Base-by-base conservation (phyloP, 2,888 invertebrate species). In the Trilocha varians region DNA sequence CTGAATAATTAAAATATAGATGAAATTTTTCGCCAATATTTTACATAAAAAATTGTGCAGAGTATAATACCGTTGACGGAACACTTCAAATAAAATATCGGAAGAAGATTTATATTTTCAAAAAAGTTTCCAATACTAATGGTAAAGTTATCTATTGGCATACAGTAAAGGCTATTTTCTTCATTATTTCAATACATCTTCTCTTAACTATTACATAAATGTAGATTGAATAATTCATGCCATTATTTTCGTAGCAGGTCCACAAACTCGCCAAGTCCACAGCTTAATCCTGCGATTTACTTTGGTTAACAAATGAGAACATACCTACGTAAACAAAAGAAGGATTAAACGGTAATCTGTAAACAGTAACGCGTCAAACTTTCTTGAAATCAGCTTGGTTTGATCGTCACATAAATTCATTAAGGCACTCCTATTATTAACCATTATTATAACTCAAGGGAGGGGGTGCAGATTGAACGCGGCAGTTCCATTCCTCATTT, bases 401-500 rank as follows among this genome's bases (percentile, higher is more conserved):
- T 77, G 73, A 78, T 78, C 70, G 62, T 65, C 63, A 71, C 62
- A 70, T 76, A 78, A 78, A 77, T 78, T 78, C 70, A 78, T 78
- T 79, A 74, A 74, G 72, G 65, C 73, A 70, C 76, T 78, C 67
- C 66, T 57, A 67, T 76, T 80, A 78, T 79, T 78, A 80, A 71
- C 68, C 65, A 77, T 79, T 70, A 79, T 80, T 82, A 78, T 79
- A 68, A 74, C 65, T 61, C 66, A 67, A 66, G 64, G 64, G 62
- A 65, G 67, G 69, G 72, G 65, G 70, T 59, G 55, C 57, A 44
- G 36, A 53, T 56, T 54, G 60, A 66, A 69, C 66, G 65, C 68
- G 59, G 66, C 65, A 67, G 77, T 70, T 78, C 76, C 78, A 80
- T 78, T 82, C 78, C 72, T 72, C 59, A 84, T 84, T 85, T 82